These are phyloP conservation scores for Nyctereutes procyonoides DNA, from an alignment of 2,113 vertebrate genomes.

Conservation along the genomic window DNA sequence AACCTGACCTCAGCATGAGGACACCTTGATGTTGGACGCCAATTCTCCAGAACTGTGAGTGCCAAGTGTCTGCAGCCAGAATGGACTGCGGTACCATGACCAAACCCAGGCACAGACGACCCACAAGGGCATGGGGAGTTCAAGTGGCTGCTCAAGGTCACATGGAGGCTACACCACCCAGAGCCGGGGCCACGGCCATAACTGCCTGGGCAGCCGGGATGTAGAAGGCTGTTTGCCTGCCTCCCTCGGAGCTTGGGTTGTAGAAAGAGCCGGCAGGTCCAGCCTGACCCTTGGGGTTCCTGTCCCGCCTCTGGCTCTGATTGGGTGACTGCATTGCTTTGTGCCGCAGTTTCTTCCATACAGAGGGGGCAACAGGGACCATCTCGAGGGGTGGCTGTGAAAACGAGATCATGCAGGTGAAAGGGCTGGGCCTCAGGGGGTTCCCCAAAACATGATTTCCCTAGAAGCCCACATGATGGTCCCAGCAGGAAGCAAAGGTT, in stretches of 20 bases:
- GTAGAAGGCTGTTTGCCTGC: too few relatives aligned
- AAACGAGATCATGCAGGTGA: fast-evolving
- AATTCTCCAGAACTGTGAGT: background rate
- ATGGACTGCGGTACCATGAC: background rate
- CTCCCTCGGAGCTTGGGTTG: fast-evolving
- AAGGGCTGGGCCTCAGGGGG: background rate
- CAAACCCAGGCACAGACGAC: background rate
- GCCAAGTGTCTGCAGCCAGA: fast-evolving
- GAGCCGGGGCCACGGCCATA: background rate
- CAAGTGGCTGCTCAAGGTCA: fast-evolving
- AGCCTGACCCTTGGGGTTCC: background rate
- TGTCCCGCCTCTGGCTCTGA: fast-evolving
- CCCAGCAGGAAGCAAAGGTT: background rate
- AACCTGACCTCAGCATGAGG: fast-evolving
- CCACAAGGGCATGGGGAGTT: fast-evolving
- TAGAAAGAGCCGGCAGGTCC: too few relatives aligned
- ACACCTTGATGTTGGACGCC: background rate
- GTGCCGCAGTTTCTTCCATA: fast-evolving
- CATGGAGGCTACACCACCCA: background rate
- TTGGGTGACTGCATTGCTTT: fast-evolving
- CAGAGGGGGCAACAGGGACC: fast-evolving
- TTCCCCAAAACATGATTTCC: too few relatives aligned
- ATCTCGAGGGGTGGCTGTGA: fast-evolving
- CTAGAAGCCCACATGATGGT: fast-evolving
- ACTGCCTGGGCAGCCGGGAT: background rate